Conservation (phyloP, 1,140 invertebrate species). For the Dermatophagoides farinae region DNA sequence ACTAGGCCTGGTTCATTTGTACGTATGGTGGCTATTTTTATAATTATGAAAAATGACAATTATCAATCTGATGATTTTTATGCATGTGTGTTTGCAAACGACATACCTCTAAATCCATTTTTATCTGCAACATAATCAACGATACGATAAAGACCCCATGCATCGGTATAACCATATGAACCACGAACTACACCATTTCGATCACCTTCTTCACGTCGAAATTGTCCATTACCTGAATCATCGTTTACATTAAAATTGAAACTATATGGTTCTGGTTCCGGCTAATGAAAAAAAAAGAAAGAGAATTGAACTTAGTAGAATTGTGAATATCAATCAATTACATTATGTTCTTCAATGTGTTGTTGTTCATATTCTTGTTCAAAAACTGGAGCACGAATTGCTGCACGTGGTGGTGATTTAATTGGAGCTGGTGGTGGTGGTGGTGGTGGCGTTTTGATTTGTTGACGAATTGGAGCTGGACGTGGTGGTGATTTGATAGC, state of each 20-base stretch:
- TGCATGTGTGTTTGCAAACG: not conserved
- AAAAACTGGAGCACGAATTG: not conserved
- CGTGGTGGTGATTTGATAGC: not conserved
- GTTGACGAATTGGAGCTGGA: not conserved
- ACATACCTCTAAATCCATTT: conserved; percentile 14
- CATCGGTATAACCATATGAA: conserved; percentile 20
- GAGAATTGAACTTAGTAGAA: not conserved
- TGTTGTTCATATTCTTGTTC: not conserved
- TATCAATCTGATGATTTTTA: not conserved
- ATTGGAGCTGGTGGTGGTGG: not conserved
- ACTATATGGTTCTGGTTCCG: conserved; percentile 15
- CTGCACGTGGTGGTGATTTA: not conserved
- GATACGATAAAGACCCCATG: conserved; percentile 17
- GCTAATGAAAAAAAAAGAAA: not conserved
- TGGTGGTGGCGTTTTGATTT: not conserved
- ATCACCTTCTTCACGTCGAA: conserved; percentile 15
- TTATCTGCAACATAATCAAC: conserved; percentile 19
- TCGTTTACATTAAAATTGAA: conserved; percentile 15
- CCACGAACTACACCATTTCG: conserved; percentile 16
- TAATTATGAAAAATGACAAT: not conserved
- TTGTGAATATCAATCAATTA: not conserved
- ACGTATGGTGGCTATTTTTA: conserved; percentile 10
- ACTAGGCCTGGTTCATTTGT: conserved; percentile 17
- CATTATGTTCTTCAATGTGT: not conserved
- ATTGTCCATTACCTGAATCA: conserved; percentile 16